A percentile compares a stretch with the other conserved stretches of the same genome.
Conservation (phyloP, 2,113 vertebrate species). For the Struthidea cinerea region DNA sequence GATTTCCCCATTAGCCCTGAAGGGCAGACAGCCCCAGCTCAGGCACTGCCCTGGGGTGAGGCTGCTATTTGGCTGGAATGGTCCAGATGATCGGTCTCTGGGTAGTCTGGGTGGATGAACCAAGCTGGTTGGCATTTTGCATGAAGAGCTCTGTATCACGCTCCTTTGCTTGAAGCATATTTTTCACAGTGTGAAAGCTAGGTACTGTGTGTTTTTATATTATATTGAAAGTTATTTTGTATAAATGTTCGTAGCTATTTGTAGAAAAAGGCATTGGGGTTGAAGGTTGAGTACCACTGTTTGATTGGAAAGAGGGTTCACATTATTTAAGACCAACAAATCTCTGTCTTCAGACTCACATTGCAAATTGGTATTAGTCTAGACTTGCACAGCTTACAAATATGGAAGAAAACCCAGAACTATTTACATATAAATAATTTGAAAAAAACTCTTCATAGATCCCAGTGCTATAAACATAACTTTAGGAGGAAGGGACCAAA, state of each 20-base stretch:
- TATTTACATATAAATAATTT: background rate
- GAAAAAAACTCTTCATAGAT: background rate
- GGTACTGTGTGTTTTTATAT: background rate
- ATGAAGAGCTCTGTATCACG: background rate
- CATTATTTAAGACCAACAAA: background rate
- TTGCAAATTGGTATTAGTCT: background rate
- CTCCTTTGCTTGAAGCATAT: fast-evolving
- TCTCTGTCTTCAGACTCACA: background rate
- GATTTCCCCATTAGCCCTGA: background rate
- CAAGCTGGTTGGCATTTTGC: background rate
- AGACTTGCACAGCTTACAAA: background rate
- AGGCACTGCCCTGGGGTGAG: background rate
- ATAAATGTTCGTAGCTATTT: background rate
- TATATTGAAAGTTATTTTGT: background rate
- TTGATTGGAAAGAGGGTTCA: background rate
- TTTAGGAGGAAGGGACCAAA: background rate
- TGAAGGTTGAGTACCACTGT: background rate
- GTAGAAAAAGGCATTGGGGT: background rate
- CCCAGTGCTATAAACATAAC: background rate
- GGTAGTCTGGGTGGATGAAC: background rate
- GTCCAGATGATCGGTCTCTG: background rate
- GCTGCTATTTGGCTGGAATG: background rate
- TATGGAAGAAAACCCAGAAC: background rate
- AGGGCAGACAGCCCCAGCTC: background rate
- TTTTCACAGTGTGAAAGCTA: background rate